These are phyloP conservation scores for Sebastes kiyomatsui DNA, from an alignment of 2,797 vertebrate species.

Conservation along the genomic window DNA sequence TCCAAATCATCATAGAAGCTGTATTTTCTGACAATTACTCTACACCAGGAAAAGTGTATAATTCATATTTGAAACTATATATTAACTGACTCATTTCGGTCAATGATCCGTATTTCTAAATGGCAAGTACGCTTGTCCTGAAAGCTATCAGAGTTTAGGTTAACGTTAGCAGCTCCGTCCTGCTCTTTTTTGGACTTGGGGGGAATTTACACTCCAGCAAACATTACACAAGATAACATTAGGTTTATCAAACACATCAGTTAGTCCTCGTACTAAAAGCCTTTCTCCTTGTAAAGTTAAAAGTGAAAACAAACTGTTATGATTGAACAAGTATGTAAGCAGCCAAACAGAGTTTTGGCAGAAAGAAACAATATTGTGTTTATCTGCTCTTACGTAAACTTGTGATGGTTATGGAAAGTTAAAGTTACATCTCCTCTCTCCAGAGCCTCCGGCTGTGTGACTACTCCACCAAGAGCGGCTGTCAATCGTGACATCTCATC, in stretches of 20 bases:
- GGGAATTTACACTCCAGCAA: neutral
- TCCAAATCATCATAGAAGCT: too few species aligned
- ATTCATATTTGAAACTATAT: too few species aligned
- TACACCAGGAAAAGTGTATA: too few species aligned
- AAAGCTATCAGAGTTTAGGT: neutral
- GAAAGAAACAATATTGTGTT: too few species aligned
- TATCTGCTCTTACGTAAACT: neutral
- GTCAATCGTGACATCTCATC: rapidly evolving
- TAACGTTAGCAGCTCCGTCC: neutral
- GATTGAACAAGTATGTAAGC: neutral
- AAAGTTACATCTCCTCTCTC: too few species aligned
- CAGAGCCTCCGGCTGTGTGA: too few species aligned
- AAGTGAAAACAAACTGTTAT: neutral
- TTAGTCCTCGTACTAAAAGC: neutral
- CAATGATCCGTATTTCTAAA: too few species aligned
- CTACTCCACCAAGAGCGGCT: too few species aligned
- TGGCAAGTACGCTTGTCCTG: neutral
- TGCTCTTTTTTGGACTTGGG: neutral
- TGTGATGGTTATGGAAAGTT: too few species aligned
- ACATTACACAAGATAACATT: too few species aligned
- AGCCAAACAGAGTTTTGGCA: neutral
- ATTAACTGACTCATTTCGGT: too few species aligned
- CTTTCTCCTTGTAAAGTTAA: neutral
- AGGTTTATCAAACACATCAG: neutral
- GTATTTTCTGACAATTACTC: too few species aligned